A percentile compares a stretch with the other conserved stretches of the same genome.
phyloP scores from a whole-genome alignment of 2,113 vertebrate species.

The Atractosteus spatula region DNA sequence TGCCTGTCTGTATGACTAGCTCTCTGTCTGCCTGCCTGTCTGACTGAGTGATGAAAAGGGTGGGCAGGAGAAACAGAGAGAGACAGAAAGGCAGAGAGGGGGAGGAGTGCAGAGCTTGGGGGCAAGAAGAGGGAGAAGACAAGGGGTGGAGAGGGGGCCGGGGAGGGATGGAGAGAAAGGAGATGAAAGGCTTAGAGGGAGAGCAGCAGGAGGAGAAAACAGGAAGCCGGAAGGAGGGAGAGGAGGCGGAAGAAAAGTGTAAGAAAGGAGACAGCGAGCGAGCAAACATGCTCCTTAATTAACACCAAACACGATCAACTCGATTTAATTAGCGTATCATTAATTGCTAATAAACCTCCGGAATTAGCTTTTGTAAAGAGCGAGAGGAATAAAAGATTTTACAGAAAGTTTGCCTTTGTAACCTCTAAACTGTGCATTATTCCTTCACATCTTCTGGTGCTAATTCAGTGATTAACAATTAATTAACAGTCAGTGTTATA shows the following conservation, averaged over 20 bases:
- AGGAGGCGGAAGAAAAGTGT: constrained; percentile 25
- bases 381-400: background rate
- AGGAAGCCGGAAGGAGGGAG: constrained; percentile 37
- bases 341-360: constrained; percentile 17
- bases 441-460: constrained; percentile 16
- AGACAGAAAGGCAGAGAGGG: constrained; percentile 2
- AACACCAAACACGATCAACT: constrained; percentile 21
- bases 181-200: constrained; percentile 3
- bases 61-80: constrained; percentile 24
- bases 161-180: background rate
- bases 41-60: constrained; percentile 7
- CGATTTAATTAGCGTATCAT: constrained; percentile 14
- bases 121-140: background rate
- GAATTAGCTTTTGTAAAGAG: constrained; percentile 6
- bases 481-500: background rate
- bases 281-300: constrained; percentile 43
- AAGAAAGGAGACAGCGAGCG: constrained; percentile 33
- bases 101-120: background rate
- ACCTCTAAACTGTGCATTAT: constrained; percentile 18
- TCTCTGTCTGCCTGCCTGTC: too few species aligned
- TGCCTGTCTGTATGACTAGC: too few species aligned
- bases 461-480: constrained; percentile 22
- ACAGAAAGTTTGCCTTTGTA: constrained; percentile 14
- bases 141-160: constrained; percentile 1
- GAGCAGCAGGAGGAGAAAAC: constrained; percentile 14